A percentile compares a stretch with the other conserved stretches of the same genome.
phyloP scores from a whole-genome alignment of 1,140 invertebrate genomes.

The Dendroctonus valens region DNA sequence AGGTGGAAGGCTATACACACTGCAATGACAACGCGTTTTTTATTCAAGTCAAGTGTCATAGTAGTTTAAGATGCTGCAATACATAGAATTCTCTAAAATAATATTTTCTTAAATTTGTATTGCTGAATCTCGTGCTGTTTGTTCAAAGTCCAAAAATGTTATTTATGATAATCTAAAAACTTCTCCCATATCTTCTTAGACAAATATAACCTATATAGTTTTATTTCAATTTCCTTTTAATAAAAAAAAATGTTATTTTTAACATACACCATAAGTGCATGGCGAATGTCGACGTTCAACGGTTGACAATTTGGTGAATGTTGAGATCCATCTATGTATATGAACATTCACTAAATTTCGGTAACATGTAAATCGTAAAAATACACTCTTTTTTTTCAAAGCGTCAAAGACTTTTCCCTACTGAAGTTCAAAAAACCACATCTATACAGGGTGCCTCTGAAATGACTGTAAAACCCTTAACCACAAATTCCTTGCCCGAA shows the following conservation, averaged over 20 bases:
- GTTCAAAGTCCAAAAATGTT: background rate
- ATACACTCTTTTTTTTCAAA: too few relatives aligned
- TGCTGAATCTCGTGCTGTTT: background rate
- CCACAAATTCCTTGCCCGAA: too few relatives aligned
- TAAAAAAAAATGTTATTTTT: background rate
- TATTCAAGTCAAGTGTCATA: slow-evolving; percentile 19
- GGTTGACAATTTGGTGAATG: slow-evolving; percentile 6
- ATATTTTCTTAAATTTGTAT: background rate
- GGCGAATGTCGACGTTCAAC: slow-evolving; percentile 6
- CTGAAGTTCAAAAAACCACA: too few relatives aligned
- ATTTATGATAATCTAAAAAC: background rate
- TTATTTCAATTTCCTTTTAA: slow-evolving; percentile 1
- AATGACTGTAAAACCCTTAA: too few relatives aligned
- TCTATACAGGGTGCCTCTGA: too few relatives aligned
- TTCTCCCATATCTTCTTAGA: background rate
- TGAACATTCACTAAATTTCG: slow-evolving; percentile 9
- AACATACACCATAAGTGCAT: slow-evolving; percentile 1
- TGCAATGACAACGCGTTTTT: slow-evolving; percentile 30
- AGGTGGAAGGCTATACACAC: slow-evolving; percentile 32
- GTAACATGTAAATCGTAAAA: background rate
- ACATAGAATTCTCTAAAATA: slow-evolving; percentile 2
- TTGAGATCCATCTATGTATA: background rate
- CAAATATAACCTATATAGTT: slow-evolving; percentile 2
- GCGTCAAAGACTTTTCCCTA: too few relatives aligned
- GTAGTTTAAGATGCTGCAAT: slow-evolving; percentile 25